Conservation (phyloP, 2,888 invertebrate genomes). For the Acanthosepion lycidas region DNA sequence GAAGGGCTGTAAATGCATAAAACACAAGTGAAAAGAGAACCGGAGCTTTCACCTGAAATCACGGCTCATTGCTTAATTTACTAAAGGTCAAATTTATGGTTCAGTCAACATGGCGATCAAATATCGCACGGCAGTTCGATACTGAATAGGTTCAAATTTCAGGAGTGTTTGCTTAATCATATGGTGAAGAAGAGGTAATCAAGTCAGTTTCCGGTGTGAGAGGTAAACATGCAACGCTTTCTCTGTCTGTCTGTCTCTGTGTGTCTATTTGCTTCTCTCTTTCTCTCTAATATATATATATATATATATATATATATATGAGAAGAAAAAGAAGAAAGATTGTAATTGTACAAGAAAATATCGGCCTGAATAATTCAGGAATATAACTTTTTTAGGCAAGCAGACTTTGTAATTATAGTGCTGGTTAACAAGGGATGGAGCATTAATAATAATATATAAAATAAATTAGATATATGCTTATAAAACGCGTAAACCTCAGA, state of each 20-base stretch:
- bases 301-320: no score
- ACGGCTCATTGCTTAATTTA: not conserved
- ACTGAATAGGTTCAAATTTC: not conserved
- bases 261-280: no score
- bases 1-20: not conserved
- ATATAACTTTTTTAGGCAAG: no score
- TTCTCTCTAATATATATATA: not conserved
- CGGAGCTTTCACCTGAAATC: not conserved
- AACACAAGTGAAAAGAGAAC: not conserved
- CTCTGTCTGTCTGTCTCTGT: no score
- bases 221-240: not conserved
- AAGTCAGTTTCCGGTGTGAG: not conserved
- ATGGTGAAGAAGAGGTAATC: not conserved
- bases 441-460: no score
- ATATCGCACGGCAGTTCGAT: not conserved
- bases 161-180: not conserved
- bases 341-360: no score
- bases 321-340: no score
- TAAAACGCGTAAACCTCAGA: no score
- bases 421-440: no score
- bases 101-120: not conserved
- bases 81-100: constrained; percentile 4
- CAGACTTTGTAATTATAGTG: no score
- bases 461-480: no score
- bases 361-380: no score